Percentiles rank a stretch among this genome's conserved stretches.
phyloP scores from a whole-genome alignment of 2,888 invertebrate species.

The Epinotia bilunana region DNA sequence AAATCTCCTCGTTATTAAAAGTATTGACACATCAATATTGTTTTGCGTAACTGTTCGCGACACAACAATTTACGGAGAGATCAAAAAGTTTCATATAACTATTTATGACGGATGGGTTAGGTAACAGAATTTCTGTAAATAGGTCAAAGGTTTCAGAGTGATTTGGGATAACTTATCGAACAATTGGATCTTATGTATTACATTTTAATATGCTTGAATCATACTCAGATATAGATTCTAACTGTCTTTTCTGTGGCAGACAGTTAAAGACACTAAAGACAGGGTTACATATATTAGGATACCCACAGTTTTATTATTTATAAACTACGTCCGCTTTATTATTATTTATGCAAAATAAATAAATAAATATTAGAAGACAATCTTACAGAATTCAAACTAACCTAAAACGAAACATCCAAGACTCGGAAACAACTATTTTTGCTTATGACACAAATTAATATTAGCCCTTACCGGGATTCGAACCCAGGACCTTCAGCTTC shows the following conservation, averaged over 20 bases:
- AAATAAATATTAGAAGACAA: too few relatives aligned
- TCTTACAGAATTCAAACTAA: too few relatives aligned
- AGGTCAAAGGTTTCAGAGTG: not conserved
- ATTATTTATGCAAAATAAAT: too few relatives aligned
- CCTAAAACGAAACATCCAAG: too few relatives aligned
- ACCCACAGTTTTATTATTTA: too few relatives aligned
- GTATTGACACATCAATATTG: not conserved
- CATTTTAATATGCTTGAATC: not conserved
- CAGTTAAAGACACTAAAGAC: not conserved
- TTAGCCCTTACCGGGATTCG: too few relatives aligned
- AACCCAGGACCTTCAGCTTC: too few relatives aligned
- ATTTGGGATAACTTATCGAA: not conserved
- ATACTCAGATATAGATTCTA: not conserved
- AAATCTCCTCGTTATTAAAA: not conserved
- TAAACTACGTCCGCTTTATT: too few relatives aligned
- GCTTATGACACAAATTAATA: too few relatives aligned
- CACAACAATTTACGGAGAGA: not conserved
- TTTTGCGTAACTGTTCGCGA: not conserved
- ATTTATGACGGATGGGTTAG: not conserved
- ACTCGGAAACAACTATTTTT: too few relatives aligned
- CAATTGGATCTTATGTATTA: not conserved
- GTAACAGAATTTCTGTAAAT: not conserved
- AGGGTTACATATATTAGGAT: too few relatives aligned
- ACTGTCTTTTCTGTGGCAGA: not conserved
- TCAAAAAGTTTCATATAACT: slow-evolving; percentile 3